Conservation (phyloP, 2,797 vertebrate species). For the Acanthornis magna region DNA sequence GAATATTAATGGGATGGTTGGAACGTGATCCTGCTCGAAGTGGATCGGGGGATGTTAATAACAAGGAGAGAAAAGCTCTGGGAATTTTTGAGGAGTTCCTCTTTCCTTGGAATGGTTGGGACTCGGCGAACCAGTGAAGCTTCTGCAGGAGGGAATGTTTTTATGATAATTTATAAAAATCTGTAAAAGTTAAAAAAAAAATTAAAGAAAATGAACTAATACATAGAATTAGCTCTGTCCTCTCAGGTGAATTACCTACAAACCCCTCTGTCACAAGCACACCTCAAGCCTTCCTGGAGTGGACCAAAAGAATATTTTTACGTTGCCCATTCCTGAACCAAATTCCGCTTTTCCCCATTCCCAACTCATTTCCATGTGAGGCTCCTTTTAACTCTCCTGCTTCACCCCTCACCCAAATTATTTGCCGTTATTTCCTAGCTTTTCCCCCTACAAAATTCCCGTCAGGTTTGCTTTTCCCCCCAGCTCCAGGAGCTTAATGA, state of each 20-base stretch:
- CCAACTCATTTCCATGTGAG: neutral
- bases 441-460: neutral
- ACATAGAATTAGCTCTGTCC: neutral
- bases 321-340: neutral
- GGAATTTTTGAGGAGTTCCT: slow-evolving; percentile 53
- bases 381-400: neutral
- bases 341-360: neutral
- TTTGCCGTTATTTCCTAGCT: neutral
- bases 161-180: too few relatives aligned
- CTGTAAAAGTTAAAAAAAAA: too few relatives aligned
- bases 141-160: neutral
- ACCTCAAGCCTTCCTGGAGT: neutral
- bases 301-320: neutral
- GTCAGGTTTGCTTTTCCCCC: neutral
- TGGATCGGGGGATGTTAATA: slow-evolving; percentile 62
- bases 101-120: slow-evolving; percentile 50
- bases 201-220: too few relatives aligned
- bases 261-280: neutral
- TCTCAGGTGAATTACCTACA: neutral
- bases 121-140: slow-evolving; percentile 8
- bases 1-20: slow-evolving; percentile 70
- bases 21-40: slow-evolving; percentile 51
- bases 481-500: slow-evolving; percentile 15
- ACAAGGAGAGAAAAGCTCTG: neutral
- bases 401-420: neutral